phyloP scores from a whole-genome alignment of 1,140 invertebrate genomes.

The Lordiphosa stackelbergi region DNA sequence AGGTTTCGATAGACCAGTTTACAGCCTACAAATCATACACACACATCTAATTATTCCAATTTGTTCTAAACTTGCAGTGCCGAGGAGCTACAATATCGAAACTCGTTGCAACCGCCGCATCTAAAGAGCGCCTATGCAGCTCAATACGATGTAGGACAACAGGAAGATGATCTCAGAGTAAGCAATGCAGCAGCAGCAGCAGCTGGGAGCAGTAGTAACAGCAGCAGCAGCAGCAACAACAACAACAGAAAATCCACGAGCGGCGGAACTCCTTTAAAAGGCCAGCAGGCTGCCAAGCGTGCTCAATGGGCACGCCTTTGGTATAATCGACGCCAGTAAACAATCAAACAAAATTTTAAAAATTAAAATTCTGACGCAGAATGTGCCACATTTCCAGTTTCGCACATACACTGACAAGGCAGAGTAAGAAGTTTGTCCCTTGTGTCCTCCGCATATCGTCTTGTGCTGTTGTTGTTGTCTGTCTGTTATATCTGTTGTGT shows the following conservation, averaged over 20 bases:
- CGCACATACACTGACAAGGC: neutral
- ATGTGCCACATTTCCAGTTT: slow-evolving; percentile 3
- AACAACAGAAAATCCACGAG: slow-evolving; percentile 2
- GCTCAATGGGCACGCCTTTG: slow-evolving; percentile 25
- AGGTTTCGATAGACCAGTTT: no score
- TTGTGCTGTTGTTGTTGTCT: slow-evolving; percentile 11
- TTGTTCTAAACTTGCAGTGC: slow-evolving; percentile 22
- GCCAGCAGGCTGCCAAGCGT: slow-evolving; percentile 12
- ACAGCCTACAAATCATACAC: neutral
- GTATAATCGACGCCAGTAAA: slow-evolving; percentile 25
- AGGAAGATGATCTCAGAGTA: slow-evolving; percentile 89
- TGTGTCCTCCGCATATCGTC: neutral
- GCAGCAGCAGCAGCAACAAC: slow-evolving; percentile 14
- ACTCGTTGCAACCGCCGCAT: slow-evolving; percentile 91
- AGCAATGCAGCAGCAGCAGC: slow-evolving; percentile 34
- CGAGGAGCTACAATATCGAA: slow-evolving; percentile 86
- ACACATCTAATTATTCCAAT: neutral
- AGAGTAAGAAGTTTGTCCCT: slow-evolving; percentile 12
- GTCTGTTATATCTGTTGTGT: slow-evolving; percentile 5
- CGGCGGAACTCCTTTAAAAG: slow-evolving; percentile 10
- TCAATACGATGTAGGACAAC: slow-evolving; percentile 82
- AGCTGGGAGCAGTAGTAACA: slow-evolving; percentile 7
- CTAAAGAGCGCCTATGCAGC: slow-evolving; percentile 92
- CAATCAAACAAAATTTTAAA: neutral
- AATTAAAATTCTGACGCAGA: slow-evolving; percentile 1